Evolutionary conservation across 2,797 vertebrate genomes (phyloP).

Genomic region (Dendrocincla fuliginosa): DNA sequence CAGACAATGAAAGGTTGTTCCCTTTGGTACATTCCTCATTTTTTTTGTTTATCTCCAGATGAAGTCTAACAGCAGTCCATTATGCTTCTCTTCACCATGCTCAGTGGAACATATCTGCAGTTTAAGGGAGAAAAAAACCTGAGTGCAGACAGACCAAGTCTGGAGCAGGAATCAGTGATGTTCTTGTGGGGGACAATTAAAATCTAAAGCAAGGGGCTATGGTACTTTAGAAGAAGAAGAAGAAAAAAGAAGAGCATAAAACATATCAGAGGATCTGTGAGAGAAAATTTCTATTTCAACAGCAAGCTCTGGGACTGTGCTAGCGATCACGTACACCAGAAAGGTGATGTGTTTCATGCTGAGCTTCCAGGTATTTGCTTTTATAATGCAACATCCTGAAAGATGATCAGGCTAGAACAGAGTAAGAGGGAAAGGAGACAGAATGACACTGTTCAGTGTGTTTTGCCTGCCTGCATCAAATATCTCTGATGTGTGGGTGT

Average conservation of each 20-base stretch:
- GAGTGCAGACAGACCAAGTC: neutral
- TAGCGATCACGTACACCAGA: neutral
- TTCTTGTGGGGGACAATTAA: neutral
- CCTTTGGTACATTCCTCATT: neutral
- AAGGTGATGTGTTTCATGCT: neutral
- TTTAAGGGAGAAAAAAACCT: neutral
- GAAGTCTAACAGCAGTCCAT: neutral
- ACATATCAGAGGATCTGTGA: neutral
- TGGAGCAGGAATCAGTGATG: neutral
- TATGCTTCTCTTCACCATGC: neutral
- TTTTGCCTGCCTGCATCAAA: neutral
- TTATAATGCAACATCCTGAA: slow-evolving; percentile 49
- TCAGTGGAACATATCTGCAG: neutral
- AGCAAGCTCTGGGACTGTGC: neutral
- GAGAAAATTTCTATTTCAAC: neutral
- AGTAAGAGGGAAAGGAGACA: neutral
- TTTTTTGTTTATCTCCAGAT: neutral
- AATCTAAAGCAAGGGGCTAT: neutral
- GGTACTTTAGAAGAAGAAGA: neutral
- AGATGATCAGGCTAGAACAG: neutral
- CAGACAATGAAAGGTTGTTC: neutral
- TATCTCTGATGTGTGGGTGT: neutral
- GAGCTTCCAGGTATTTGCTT: slow-evolving; percentile 41
- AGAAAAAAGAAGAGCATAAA: neutral
- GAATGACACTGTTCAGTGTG: neutral